Percentiles rank a stretch among this genome's conserved stretches.
These are phyloP conservation scores for Takifugu ocellatus DNA, from an alignment of 2,797 vertebrate species.

Conservation along the genomic window DNA sequence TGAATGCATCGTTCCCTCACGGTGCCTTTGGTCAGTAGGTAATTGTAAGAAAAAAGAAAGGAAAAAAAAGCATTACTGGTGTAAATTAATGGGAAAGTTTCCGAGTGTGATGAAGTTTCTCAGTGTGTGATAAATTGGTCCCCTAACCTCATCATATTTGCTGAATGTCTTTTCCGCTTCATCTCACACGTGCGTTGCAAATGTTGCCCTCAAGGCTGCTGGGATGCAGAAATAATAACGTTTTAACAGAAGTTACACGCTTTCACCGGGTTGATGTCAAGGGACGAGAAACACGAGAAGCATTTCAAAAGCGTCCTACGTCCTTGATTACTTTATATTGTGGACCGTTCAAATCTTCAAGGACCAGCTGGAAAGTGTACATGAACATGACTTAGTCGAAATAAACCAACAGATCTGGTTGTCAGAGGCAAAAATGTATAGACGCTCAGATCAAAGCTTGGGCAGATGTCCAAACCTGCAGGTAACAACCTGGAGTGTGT, in stretches of 20 bases:
- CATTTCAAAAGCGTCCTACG: too few relatives aligned
- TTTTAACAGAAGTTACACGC: constrained; percentile 16
- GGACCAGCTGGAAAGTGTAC: too few relatives aligned
- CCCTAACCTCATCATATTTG: constrained; percentile 66
- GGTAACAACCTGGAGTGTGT: too few relatives aligned
- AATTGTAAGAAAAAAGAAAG: constrained; percentile 2
- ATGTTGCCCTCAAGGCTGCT: constrained; percentile 12
- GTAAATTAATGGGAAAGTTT: constrained; percentile 69
- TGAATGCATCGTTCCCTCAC: too few relatives aligned
- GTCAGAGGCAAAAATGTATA: too few relatives aligned
- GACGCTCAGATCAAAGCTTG: too few relatives aligned
- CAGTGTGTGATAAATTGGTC: constrained; percentile 64
- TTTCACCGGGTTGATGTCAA: constrained; percentile 3
- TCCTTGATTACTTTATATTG: too few relatives aligned
- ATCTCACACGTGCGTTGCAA: constrained; percentile 55
- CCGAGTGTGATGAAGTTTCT: constrained; percentile 50
- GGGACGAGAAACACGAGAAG: too few relatives aligned
- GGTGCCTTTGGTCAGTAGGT: neutral
- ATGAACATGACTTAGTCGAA: too few relatives aligned
- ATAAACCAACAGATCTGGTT: too few relatives aligned
- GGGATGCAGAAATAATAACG: constrained; percentile 29
- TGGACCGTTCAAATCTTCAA: too few relatives aligned
- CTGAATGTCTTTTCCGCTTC: constrained; percentile 70
- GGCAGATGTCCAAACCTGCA: too few relatives aligned
- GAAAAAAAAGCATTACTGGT: constrained; percentile 35